Evolutionary conservation across 2,888 invertebrate genomes (phyloP).

Genomic region (Shargacucullia verbasci): DNA sequence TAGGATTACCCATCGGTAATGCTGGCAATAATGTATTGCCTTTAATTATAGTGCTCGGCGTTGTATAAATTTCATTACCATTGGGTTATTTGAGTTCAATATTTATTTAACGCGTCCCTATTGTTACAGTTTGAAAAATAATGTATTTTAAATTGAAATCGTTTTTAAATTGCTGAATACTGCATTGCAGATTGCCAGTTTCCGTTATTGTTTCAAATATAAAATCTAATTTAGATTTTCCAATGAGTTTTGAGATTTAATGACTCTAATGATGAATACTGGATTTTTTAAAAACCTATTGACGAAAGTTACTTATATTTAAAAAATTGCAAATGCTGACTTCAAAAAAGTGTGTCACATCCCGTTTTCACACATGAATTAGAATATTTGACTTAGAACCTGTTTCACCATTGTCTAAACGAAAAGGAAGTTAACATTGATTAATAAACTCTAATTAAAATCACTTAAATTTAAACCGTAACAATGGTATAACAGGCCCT

Average conservation of each 20-base stretch:
- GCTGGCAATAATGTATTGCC: slow-evolving; percentile 19
- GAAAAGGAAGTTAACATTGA: slow-evolving; percentile 34
- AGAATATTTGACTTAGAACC: slow-evolving; percentile 43
- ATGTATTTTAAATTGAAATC: slow-evolving; percentile 1
- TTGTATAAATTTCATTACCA: slow-evolving; percentile 23
- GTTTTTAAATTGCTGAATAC: slow-evolving; percentile 3
- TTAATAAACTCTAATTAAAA: slow-evolving; percentile 5
- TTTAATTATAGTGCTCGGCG: slow-evolving; percentile 2
- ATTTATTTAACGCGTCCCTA: not conserved
- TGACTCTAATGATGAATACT: not conserved
- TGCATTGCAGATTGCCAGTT: slow-evolving; percentile 3
- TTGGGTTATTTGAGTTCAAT: not conserved
- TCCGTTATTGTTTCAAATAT: slow-evolving; percentile 1
- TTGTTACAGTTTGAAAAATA: not conserved
- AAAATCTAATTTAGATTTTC: not conserved
- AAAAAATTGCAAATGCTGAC: slow-evolving; percentile 66
- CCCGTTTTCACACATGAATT: slow-evolving; percentile 45
- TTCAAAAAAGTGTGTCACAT: slow-evolving; percentile 83
- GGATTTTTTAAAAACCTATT: too few species aligned
- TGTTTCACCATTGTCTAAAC: slow-evolving; percentile 54
- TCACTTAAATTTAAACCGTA: slow-evolving; percentile 17
- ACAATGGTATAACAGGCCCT: slow-evolving; percentile 57
- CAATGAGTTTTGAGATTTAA: not conserved
- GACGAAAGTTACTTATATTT: too few species aligned
- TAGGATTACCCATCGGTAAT: slow-evolving; percentile 35